Evolutionary conservation across 2,888 invertebrate genomes (phyloP).

Genomic region (Laothoe populi): DNA sequence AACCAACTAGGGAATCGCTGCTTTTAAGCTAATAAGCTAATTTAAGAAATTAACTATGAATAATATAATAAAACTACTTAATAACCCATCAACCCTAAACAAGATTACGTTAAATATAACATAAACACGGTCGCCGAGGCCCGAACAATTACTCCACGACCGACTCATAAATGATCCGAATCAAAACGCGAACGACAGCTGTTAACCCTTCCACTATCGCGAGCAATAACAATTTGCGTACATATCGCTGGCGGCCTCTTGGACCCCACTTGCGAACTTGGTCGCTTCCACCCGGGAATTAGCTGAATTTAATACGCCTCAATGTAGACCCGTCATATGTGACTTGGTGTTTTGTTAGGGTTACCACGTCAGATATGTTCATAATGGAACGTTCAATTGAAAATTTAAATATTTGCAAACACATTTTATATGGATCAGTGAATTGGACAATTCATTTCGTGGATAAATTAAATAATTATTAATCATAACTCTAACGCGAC

Average conservation of each 20-base stretch:
- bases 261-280: conserved; percentile 63
- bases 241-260: conserved; percentile 45
- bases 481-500: no score
- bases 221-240: conserved; percentile 26
- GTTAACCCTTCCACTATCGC: conserved; percentile 24
- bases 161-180: conserved; percentile 24
- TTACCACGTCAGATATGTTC: conserved; percentile 40
- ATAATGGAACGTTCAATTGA: neutral
- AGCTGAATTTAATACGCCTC: conserved; percentile 66
- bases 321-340: conserved; percentile 55
- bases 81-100: neutral
- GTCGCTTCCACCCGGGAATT: conserved; percentile 66
- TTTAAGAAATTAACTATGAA: neutral
- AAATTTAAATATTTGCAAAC: neutral
- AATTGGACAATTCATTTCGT: no score
- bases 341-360: conserved; percentile 49
- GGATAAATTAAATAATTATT: no score
- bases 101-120: conserved; percentile 8
- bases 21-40: no score
- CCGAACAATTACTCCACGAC: conserved; percentile 19
- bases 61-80: neutral
- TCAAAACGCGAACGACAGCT: conserved; percentile 26
- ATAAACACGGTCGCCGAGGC: conserved; percentile 9
- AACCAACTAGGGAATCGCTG: no score
- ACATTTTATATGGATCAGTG: no score